Percentiles rank a stretch among this genome's conserved stretches.
These are phyloP conservation scores for Balanococcus diminutus DNA, from an alignment of 2,888 invertebrate genomes.

Conservation along the genomic window DNA sequence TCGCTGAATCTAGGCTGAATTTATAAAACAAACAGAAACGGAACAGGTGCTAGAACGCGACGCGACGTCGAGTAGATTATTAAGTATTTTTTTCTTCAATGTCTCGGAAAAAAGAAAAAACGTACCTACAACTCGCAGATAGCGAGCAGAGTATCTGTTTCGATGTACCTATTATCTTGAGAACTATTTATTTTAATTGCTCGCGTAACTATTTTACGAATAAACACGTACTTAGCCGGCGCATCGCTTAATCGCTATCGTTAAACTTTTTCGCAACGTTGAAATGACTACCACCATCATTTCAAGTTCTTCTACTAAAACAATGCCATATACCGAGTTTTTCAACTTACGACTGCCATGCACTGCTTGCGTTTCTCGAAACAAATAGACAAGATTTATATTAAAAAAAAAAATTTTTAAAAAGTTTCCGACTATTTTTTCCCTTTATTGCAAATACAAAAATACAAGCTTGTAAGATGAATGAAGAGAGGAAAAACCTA, in stretches of 20 bases:
- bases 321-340: background rate
- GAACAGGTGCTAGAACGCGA: background rate
- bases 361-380: too few relatives aligned
- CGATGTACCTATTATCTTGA: background rate
- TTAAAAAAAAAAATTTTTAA: too few relatives aligned
- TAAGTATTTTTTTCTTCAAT: background rate
- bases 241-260: background rate
- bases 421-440: too few relatives aligned
- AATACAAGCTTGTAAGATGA: too few relatives aligned
- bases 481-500: too few relatives aligned
- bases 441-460: too few relatives aligned
- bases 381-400: too few relatives aligned
- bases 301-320: background rate
- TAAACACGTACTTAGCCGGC: background rate
- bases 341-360: background rate
- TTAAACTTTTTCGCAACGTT: background rate
- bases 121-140: background rate
- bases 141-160: background rate
- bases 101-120: background rate
- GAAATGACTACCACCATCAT: background rate
- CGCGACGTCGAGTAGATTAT: background rate
- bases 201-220: background rate
- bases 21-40: background rate
- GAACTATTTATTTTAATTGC: constrained; percentile 14
- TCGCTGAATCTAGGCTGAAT: background rate